These are phyloP conservation scores for Phycodurus eques DNA, from an alignment of 2,113 vertebrate genomes.

Conservation along the genomic window DNA sequence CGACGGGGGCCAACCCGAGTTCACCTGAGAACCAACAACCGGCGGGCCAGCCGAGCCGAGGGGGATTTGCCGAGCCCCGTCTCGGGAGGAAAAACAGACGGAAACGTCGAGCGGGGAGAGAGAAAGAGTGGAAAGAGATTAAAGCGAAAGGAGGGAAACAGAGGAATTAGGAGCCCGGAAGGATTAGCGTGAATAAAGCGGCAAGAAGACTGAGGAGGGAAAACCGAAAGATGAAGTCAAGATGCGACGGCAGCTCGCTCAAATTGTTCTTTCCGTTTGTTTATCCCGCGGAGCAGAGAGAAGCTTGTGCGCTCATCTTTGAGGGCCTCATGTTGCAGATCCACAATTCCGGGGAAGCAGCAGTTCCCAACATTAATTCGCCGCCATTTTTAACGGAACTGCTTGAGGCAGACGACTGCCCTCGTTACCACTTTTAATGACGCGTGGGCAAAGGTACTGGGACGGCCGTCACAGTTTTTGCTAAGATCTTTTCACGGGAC, in stretches of 20 bases:
- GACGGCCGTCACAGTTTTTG: not conserved
- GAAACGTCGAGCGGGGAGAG: slow-evolving; percentile 46
- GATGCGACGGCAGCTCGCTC: not conserved
- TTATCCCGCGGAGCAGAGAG: not conserved
- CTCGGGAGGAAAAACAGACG: slow-evolving; percentile 53
- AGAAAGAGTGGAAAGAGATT: slow-evolving; percentile 49
- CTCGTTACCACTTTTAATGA: not conserved
- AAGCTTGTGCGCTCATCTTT: not conserved
- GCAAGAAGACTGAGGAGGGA: slow-evolving; percentile 6
- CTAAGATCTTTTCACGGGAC: no score
- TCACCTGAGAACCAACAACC: not conserved
- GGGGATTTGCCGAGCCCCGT: slow-evolving; percentile 55
- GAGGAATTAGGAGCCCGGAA: slow-evolving; percentile 45
- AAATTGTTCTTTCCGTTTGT: not conserved
- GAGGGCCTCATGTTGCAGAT: not conserved
- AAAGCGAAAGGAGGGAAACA: slow-evolving; percentile 26
- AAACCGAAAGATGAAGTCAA: not conserved
- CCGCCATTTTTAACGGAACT: no score
- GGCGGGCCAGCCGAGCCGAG: not conserved
- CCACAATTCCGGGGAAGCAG: not conserved
- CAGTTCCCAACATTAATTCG: no score
- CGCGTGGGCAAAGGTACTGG: not conserved
- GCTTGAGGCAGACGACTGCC: no score
- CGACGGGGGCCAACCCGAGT: not conserved
- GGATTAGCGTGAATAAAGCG: slow-evolving; percentile 44